phyloP scores from a whole-genome alignment of 2,888 invertebrate genomes.

The Ectemnius lituratus region DNA sequence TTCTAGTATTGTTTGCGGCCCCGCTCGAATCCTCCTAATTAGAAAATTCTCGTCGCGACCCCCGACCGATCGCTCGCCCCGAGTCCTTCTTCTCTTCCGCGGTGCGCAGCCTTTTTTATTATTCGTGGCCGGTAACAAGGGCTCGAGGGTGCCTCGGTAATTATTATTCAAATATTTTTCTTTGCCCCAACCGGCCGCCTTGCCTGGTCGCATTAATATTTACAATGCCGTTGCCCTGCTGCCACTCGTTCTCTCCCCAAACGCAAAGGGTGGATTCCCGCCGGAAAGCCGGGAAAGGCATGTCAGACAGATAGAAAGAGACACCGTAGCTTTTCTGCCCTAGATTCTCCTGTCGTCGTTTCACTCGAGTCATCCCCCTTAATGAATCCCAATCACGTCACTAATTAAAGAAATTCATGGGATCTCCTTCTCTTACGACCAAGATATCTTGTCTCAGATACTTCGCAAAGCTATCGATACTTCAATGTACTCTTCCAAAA shows the following conservation, averaged over 20 bases:
- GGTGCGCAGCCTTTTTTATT: slow-evolving; percentile 54
- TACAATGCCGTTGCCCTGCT: slow-evolving; percentile 62
- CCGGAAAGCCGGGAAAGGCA: not conserved
- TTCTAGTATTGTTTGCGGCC: slow-evolving; percentile 65
- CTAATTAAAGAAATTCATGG: slow-evolving; percentile 10
- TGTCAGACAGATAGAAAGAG: slow-evolving; percentile 6
- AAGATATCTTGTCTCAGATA: not conserved
- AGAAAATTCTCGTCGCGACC: slow-evolving; percentile 71
- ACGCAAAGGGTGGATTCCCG: slow-evolving; percentile 31
- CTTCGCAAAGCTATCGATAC: too few relatives aligned
- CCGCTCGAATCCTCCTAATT: slow-evolving; percentile 72
- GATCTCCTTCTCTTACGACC: not conserved
- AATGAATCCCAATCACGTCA: slow-evolving; percentile 4
- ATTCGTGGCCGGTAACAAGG: slow-evolving; percentile 55
- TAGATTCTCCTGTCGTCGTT: not conserved
- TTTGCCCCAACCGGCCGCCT: slow-evolving; percentile 53
- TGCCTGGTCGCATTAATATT: slow-evolving; percentile 69
- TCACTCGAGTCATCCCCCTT: not conserved
- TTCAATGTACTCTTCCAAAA: too few relatives aligned
- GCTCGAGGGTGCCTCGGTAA: slow-evolving; percentile 59
- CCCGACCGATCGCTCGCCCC: slow-evolving; percentile 45
- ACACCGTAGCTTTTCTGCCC: slow-evolving; percentile 6
- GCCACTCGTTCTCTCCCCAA: slow-evolving; percentile 45
- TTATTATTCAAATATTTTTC: slow-evolving; percentile 76
- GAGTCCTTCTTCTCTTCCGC: slow-evolving; percentile 27